Evolutionary conservation across 2,113 vertebrate species (phyloP).

Genomic region (Nerophis lumbriciformis): DNA sequence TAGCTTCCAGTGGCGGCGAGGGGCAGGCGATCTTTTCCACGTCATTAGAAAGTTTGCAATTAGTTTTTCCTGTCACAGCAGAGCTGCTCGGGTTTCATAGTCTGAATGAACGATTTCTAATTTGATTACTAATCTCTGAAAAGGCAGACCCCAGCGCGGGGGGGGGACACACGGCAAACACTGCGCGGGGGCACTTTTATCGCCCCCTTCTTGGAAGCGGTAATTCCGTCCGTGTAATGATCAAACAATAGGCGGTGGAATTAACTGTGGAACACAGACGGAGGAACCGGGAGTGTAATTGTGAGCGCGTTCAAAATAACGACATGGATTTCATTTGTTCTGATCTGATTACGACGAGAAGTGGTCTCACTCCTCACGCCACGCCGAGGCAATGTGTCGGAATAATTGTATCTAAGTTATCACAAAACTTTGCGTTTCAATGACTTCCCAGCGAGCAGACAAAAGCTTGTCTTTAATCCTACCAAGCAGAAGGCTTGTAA

Average conservation of each 20-base stretch:
- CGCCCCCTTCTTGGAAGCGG: neutral
- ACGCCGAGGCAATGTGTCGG: neutral
- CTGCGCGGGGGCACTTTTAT: neutral
- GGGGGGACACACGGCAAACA: neutral
- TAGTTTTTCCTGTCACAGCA: neutral
- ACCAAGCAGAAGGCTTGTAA: no score
- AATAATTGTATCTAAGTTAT: no score
- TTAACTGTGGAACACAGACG: neutral
- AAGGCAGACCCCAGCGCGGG: neutral
- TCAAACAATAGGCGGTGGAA: neutral
- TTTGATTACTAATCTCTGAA: neutral
- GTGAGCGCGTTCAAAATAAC: neutral
- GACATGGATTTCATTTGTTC: neutral
- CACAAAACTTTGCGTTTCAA: no score
- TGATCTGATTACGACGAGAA: neutral
- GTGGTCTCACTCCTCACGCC: neutral
- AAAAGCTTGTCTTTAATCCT: no score
- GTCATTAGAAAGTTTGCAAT: slow-evolving; percentile 1
- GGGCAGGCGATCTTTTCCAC: slow-evolving; percentile 27
- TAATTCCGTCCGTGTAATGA: neutral
- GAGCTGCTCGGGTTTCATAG: neutral
- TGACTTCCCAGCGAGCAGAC: no score
- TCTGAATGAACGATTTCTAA: neutral
- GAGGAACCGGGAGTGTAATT: no score
- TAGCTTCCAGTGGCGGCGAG: slow-evolving; percentile 19